Evolutionary conservation across 2,797 vertebrate genomes (phyloP), one percentile per base, ranked within the genome.

Genomic region (Notolabrus celidotus): DNA sequence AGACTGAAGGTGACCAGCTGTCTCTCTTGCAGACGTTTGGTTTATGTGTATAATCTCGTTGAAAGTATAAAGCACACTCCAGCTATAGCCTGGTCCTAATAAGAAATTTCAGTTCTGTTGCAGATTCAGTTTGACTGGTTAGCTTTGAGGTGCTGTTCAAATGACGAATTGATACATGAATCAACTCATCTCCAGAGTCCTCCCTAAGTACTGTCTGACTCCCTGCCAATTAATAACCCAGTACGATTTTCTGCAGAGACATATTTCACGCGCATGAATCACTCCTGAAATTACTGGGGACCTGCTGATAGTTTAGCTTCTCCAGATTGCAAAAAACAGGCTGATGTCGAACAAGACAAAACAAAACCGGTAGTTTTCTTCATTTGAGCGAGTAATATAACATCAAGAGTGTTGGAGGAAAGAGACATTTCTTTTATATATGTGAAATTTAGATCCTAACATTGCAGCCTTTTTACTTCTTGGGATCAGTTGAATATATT

Each of bases 181-280:
- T 89, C 84, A 86, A 41, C 25, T 45, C 59, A 56, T 84, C 80
- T 80, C 79, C 23, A 34, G 82, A 86, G 86, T 65, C 62, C 55
- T 51, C 55, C 64, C 77, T 84, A 79, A 89, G 77, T 63, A 73
- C 79, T 33, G 76, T 74, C 80, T 57, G 77, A 77, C 74, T 82
- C 73, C 74, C 77, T 76, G 71, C 79, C 82, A 86, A 89, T 86
- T 88, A 88, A 88, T 89, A 86, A 86, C 78, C 49, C 62, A 33
- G 63, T 22, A 66, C 74, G 74, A 55, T 73, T 75, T 83, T 85
- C 82, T 62, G 71, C 61, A 70, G 78, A 71, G 80, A 84, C 51
- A 80, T 76, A 80, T 82, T 86, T 85, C 82, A 83, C 61, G 61
- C 45, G 50, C 71, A 71, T 74, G 79, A 85, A 82, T 84, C 83